Conservation (phyloP, 2,113 vertebrate genomes). For the Bambusicola thoracicus region DNA sequence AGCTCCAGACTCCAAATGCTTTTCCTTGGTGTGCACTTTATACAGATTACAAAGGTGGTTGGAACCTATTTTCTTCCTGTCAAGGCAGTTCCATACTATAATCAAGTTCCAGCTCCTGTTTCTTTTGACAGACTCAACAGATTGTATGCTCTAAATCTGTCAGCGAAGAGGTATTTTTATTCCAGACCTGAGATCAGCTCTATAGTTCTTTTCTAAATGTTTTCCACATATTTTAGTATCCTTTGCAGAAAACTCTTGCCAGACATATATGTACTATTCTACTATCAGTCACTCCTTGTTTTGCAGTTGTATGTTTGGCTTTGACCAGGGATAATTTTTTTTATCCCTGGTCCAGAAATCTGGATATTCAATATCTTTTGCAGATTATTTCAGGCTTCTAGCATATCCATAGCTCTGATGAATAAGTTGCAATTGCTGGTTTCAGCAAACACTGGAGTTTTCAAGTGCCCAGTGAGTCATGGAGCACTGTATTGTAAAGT, state of each 20-base stretch:
- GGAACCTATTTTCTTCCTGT: conserved; percentile 18
- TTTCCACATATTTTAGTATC: neutral
- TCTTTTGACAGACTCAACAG: conserved; percentile 43
- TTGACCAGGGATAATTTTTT: neutral
- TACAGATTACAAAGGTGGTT: neutral
- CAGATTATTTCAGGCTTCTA: neutral
- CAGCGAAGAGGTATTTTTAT: conserved; percentile 32
- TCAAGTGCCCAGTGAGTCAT: conserved; percentile 4
- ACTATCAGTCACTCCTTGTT: neutral
- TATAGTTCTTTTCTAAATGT: neutral
- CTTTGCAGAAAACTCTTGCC: neutral
- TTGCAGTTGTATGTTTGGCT: neutral
- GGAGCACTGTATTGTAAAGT: neutral
- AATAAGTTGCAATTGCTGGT: neutral
- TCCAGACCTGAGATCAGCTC: conserved; percentile 8
- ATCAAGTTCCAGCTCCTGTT: conserved; percentile 1
- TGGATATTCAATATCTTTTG: neutral
- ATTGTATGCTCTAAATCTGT: conserved; percentile 37
- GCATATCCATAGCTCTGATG: neutral
- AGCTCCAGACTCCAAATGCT: neutral
- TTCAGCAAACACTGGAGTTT: conserved; percentile 12
- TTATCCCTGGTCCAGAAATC: rapidly evolving
- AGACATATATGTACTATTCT: neutral
- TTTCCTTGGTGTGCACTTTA: neutral
- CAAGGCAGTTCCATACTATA: conserved; percentile 4